phyloP scores from a whole-genome alignment of 2,888 invertebrate species.

The Aethes cnicana region DNA sequence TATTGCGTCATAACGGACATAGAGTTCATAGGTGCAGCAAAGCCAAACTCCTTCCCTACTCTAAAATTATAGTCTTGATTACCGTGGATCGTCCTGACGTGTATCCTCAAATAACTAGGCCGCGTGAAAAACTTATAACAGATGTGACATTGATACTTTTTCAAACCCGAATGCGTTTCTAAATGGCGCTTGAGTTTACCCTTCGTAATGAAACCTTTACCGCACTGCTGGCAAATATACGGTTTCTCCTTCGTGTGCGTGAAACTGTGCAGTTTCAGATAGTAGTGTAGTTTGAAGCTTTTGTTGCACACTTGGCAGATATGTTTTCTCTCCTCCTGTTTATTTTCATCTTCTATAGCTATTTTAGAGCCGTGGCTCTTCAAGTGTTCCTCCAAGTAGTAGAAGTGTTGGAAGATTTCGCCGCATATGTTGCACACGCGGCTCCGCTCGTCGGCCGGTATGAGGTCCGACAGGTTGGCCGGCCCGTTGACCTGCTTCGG shows the following conservation, averaged over 20 bases:
- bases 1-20: conserved; percentile 16
- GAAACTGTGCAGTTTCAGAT: conserved; percentile 68
- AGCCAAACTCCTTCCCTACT: conserved; percentile 44
- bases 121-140: conserved; percentile 75
- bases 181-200: conserved; percentile 71
- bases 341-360: conserved; percentile 54
- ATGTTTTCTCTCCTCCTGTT: conserved; percentile 62
- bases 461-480: conserved; percentile 36
- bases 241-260: conserved; percentile 75
- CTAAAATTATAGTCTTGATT: conserved; percentile 69
- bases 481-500: conserved; percentile 49
- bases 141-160: conserved; percentile 73
- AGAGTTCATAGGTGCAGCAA: conserved; percentile 1
- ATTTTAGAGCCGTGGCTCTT: conserved; percentile 70
- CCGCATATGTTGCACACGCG: conserved; percentile 75
- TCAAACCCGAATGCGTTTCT: conserved; percentile 68
- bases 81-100: conserved; percentile 70
- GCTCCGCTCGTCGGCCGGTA: conserved; percentile 59
- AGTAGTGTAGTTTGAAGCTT: conserved; percentile 70
- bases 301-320: conserved; percentile 66
- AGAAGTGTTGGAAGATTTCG: conserved; percentile 71
- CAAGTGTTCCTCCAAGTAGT: conserved; percentile 69
- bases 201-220: conserved; percentile 71
- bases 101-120: conserved; percentile 68
- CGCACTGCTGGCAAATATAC: conserved; percentile 72